Percentiles rank a stretch among this genome's conserved stretches.
Conservation (phyloP, 1,140 invertebrate species). For the Ganaspis sp. region DNA sequence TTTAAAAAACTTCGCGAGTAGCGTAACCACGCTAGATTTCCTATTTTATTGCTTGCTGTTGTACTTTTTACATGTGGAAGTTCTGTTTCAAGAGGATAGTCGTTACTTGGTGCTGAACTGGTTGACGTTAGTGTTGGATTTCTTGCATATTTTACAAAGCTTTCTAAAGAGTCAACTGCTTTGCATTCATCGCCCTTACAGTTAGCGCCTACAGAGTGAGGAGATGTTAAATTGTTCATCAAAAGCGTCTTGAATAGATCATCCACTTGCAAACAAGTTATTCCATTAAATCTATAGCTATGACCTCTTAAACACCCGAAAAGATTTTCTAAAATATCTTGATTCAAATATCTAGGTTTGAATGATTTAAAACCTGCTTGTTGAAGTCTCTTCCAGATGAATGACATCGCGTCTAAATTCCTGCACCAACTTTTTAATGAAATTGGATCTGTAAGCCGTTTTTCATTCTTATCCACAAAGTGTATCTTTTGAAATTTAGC, state of each 20-base stretch:
- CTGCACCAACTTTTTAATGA: neutral
- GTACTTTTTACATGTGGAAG: too few species aligned
- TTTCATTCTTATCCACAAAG: neutral
- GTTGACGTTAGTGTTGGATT: too few species aligned
- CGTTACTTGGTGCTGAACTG: too few species aligned
- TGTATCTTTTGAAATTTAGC: neutral
- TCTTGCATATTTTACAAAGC: too few species aligned
- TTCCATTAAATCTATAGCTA: neutral
- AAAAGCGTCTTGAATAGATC: neutral
- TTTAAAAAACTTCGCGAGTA: too few species aligned
- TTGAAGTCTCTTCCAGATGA: too few species aligned
- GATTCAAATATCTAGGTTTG: neutral
- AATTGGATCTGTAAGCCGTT: neutral
- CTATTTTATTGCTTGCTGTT: too few species aligned
- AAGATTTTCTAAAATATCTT: neutral
- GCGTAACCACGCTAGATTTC: too few species aligned
- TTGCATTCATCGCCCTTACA: neutral
- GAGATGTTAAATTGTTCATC: neutral
- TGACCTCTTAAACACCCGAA: neutral
- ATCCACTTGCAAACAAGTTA: neutral
- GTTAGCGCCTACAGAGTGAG: neutral
- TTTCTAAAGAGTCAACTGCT: too few species aligned
- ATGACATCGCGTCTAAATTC: neutral
- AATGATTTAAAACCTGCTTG: neutral
- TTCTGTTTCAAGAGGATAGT: too few species aligned